Conservation (phyloP, 1,140 invertebrate genomes). For the Drosophila nikananu region DNA sequence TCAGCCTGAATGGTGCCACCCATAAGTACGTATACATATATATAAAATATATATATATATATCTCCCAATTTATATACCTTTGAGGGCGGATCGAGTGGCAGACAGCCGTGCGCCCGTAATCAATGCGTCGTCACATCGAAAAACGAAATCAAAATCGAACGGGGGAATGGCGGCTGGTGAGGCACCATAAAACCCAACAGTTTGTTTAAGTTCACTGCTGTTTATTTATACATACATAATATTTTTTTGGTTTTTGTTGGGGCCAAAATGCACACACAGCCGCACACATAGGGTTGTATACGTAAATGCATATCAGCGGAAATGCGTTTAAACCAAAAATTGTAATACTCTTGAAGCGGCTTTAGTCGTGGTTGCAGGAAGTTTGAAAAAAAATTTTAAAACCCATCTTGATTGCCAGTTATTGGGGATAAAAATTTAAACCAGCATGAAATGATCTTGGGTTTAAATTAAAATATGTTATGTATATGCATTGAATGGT, state of each 20-base stretch:
- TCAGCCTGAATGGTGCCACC: slow-evolving; percentile 31
- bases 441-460: neutral
- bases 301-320: slow-evolving; percentile 41
- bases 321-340: slow-evolving; percentile 67
- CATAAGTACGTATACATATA: neutral
- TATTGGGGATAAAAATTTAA: slow-evolving; percentile 17
- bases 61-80: slow-evolving; percentile 1
- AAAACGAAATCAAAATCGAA: slow-evolving; percentile 44
- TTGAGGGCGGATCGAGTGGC: slow-evolving; percentile 22
- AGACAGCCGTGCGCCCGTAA: slow-evolving; percentile 66
- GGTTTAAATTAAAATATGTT: no score
- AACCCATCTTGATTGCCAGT: slow-evolving; percentile 37
- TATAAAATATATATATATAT: neutral
- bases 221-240: slow-evolving; percentile 78
- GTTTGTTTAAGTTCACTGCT: slow-evolving; percentile 78
- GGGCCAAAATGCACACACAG: slow-evolving; percentile 34
- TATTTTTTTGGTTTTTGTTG: slow-evolving; percentile 49
- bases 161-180: slow-evolving; percentile 12
- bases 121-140: slow-evolving; percentile 77
- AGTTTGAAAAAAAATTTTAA: slow-evolving; percentile 32
- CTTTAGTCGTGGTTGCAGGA: slow-evolving; percentile 26
- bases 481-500: neutral
- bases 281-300: neutral
- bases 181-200: slow-evolving; percentile 55
- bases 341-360: slow-evolving; percentile 35